Evolutionary conservation across 2,888 invertebrate species (phyloP), one percentile per base, ranked within the genome.

Genomic region (Caenorhabditis auriculariae): DNA sequence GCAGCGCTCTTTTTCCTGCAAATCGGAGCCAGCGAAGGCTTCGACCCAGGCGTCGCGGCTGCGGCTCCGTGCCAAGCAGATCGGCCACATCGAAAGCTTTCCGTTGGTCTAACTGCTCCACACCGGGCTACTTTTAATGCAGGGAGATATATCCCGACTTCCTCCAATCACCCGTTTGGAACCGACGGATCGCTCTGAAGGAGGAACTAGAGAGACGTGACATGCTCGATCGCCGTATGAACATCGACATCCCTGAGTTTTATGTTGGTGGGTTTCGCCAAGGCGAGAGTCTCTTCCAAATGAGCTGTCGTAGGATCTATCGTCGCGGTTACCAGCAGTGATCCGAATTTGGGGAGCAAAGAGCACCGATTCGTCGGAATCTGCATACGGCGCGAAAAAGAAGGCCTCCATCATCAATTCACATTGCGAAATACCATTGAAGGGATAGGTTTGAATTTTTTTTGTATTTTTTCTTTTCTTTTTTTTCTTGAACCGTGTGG

Each of bases 221-320:
- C 82, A 96, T 98, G 96, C 81, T 96, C 28, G 88, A 88, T 57
- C 86, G 98, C 56, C 86, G 94, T 72, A 84, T 84, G 48, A 86
- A 89, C 62, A 86, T 98, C 65, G 89, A 91, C 81, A 89, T 99
- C 66, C 96, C 98, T 0, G 95, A 96, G 82, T 98, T 98, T 85
- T 98, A 95, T 86, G 94, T 95, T 77, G 96, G 91, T 89, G 17
- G 56, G 77, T 59, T 28, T 49, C 23, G 19, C 9, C 23, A 23
- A 44, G n/a, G 9, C 21, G 9, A 7, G 17, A 60, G n/a, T 19
- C 6, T 39, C 5, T 39, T 39, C 7, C 17, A 41, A 12, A 17
- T 50, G 19, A 9, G 19, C 9, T 38, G 12, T 45, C 63, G 27
- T 48, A 76, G 78, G 80, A 6, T 80, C 80, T 5, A 74, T 80